Evolutionary conservation across 2,888 invertebrate genomes (phyloP).

Genomic region (Marasmarcha lunaedactyla): DNA sequence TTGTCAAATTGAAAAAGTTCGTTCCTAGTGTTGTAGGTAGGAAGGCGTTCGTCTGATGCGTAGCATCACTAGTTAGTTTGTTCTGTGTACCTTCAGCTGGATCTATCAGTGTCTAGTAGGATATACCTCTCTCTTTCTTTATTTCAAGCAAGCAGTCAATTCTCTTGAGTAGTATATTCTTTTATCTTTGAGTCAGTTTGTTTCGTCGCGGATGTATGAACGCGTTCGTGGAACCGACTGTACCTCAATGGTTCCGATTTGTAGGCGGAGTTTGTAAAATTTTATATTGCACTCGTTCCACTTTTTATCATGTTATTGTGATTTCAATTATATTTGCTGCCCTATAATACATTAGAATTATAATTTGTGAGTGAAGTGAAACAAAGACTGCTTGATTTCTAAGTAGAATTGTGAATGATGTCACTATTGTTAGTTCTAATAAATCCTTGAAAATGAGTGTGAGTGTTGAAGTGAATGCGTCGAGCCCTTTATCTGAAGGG

Average conservation of each 20-base stretch:
- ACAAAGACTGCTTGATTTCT: conserved; percentile 29
- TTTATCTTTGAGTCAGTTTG: no score
- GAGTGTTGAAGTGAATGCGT: conserved; percentile 53
- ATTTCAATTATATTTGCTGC: conserved; percentile 32
- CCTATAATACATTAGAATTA: conserved; percentile 23
- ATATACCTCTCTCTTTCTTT: no score
- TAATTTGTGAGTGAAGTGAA: conserved; percentile 24
- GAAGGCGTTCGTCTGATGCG: no score
- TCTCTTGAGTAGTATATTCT: no score
- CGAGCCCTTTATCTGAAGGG: conserved; percentile 54
- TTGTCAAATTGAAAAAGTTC: no score
- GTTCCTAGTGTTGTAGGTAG: no score
- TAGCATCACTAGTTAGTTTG: no score
- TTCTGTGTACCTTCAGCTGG: no score
- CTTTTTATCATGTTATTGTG: conserved; percentile 50
- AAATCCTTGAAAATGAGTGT: conserved; percentile 66
- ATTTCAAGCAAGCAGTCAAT: no score
- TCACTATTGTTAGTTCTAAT: conserved; percentile 39
- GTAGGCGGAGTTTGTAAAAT: conserved; percentile 44
- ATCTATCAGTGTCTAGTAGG: no score
- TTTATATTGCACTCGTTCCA: conserved; percentile 60
- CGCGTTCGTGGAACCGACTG: background rate
- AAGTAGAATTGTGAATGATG: conserved; percentile 37
- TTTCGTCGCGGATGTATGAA: no score
- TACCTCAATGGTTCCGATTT: conserved; percentile 9